Evolutionary conservation across 92 coral and sea anemone species (phyloP).

Genomic region (Zoanthus gigantus): DNA sequence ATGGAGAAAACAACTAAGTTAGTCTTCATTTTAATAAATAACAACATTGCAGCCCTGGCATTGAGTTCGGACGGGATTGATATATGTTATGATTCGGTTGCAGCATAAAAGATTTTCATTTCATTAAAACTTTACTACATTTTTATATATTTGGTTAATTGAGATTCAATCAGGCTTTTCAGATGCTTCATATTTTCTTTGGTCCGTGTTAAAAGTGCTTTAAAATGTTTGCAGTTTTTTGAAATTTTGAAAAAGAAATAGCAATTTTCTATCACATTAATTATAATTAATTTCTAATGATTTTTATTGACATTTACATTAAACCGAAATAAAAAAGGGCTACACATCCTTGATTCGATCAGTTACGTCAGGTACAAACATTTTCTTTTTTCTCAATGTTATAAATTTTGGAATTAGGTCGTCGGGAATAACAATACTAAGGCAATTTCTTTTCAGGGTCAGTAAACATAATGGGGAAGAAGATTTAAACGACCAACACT

Average conservation of each 20-base stretch:
- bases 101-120: neutral
- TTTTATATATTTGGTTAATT: neutral
- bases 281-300: too few species aligned
- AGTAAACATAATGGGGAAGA: neutral
- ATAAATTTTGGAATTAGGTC: neutral
- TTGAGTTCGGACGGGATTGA: neutral
- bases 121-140: neutral
- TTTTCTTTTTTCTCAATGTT: too few species aligned
- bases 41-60: neutral
- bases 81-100: neutral
- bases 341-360: too few species aligned
- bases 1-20: neutral
- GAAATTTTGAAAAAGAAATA: too few species aligned
- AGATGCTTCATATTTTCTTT: neutral
- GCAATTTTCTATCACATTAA: too few species aligned
- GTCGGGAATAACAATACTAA: neutral
- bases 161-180: neutral
- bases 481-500: neutral
- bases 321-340: too few species aligned
- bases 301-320: too few species aligned
- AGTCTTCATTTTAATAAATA: neutral
- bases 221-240: too few species aligned
- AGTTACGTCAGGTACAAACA: too few species aligned
- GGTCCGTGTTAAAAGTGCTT: too few species aligned
- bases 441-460: constrained; percentile 4